Evolutionary conservation across 2,113 vertebrate species (phyloP), one percentile per base, ranked within the genome.

Genomic region (Petromus typicus): DNA sequence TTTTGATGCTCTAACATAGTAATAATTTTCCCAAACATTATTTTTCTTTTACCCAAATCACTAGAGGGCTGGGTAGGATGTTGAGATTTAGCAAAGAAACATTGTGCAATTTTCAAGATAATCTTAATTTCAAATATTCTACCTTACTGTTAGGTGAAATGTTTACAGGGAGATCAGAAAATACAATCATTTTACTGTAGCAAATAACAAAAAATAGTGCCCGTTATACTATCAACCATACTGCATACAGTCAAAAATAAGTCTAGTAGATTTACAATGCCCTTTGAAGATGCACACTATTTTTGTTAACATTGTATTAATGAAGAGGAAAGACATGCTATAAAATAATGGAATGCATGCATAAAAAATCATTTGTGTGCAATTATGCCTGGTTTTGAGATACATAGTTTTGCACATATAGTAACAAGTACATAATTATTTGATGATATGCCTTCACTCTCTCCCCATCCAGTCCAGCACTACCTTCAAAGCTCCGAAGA

Each of bases 81-180:
- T 22, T 40, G 64, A 54, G 30, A 92, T 79, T 93, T 86, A n/a
- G 73, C 75, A 95, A 82, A 10, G 16, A 86, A 96, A 94, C 32
- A 88, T 43, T 92, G 16, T 84, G 51, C 54, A 45, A 67, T 79
- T 93, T 71, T 90, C 67, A 96, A n/a, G n/a, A 94, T 89, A 64
- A 94, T 57, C 51, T 96, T 92, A 43, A 85, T 59, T 96, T 87
- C 59, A 90, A 95, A 67, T 86, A 86, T 54, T 92, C 63, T 89
- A 51, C n/a, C 27, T 84, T 69, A 94, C 37, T 48, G 1, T 45
- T 32, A 86, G 48, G 40, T 51, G 10, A 88, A 34, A 67, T 59
- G 43, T 63, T 95, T 96, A 59, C 86, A 93, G 4, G 85, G 30
- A 89, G 51, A 75, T 93, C 11, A 86, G 40, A 81, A 93, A 92